Base-by-base conservation (phyloP, 2,888 invertebrate species). In the Nomada ruficornis region DNA sequence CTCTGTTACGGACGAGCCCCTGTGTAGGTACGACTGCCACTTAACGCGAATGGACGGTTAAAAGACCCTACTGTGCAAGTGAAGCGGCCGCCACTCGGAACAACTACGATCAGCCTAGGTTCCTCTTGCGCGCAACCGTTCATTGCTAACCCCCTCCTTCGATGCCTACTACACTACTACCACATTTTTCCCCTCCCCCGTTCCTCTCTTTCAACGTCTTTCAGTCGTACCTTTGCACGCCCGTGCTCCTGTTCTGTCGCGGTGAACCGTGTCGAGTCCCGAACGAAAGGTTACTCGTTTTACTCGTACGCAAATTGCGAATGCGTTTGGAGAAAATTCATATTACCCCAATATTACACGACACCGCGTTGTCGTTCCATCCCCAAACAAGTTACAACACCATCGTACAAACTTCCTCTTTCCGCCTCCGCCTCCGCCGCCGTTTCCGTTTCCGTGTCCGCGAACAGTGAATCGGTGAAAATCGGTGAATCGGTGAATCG, bases 41-140 rank as follows among this genome's bases (percentile, higher is more conserved):
- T 91, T 91, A 89, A 90, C 89, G 88, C 89, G 88, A 89, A 80
- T 80, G 79, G 80, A 80, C 80, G 81, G 74, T 91, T 91, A 89
- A 91, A 86, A 88, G 90, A 89, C 89, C 91, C 91, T 90, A 83
- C 60, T 72, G 85, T 70, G 70, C 69, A 73, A 76, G 77, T 69
- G 77, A 78, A 76, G 74, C 73, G 69, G 78, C 73, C 47, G 47
- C 15, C 80, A 80, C 75, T 80, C 82, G 80, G 75, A 75, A 70
- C 82, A 75, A 75, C 82, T 75, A 80, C 82, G 69, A 80, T 80
- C 81, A 55, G 76, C 68, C 80, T 80, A 78, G 80, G 80, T 72
- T 80, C 79, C 79, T 78, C 80, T 80, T 77, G 70, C 70, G 60
- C 79, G 55, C 72, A 47, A 78, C 78, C 80, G 80, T 78, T 80